Conservation (phyloP, 30 jellyfish, hydroid and myxozoan species). For the Phacellophora camtschatica region DNA sequence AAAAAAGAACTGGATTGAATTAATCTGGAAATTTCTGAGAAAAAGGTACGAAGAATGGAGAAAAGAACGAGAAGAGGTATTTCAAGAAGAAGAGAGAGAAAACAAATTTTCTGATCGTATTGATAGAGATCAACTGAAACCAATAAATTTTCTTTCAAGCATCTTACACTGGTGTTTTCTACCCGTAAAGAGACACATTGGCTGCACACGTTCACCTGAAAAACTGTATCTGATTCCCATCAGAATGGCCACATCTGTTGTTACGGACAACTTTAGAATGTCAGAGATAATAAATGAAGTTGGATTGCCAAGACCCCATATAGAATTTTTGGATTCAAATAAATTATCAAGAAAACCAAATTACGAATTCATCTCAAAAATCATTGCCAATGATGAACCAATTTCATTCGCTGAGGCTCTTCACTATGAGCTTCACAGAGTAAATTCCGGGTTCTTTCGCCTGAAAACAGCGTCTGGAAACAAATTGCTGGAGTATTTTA, state of each 20-base stretch:
- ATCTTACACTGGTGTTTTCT: constrained; percentile 41
- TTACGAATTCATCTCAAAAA: background rate
- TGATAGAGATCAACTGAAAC: too few species aligned
- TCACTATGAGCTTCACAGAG: background rate
- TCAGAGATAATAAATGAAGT: background rate
- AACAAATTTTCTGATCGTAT: too few species aligned
- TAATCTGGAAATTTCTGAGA: constrained; percentile 1
- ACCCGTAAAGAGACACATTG: constrained; percentile 14
- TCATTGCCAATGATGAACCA: background rate
- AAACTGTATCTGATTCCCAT: background rate
- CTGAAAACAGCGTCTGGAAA: background rate
- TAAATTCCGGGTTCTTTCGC: background rate
- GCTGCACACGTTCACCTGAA: background rate
- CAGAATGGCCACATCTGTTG: background rate
- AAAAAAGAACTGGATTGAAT: background rate
- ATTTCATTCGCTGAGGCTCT: constrained; percentile 7
- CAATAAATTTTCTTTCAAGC: too few species aligned
- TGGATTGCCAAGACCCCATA: background rate
- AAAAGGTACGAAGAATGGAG: background rate
- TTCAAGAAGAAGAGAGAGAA: too few species aligned
- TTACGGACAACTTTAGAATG: background rate
- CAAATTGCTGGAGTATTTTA: background rate
- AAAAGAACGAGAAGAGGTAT: background rate
- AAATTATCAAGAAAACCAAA: background rate
- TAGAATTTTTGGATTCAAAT: background rate